Evolutionary conservation across 2,888 invertebrate species (phyloP), one percentile per base, ranked within the genome.

Genomic region (Andrena hattorfiana): DNA sequence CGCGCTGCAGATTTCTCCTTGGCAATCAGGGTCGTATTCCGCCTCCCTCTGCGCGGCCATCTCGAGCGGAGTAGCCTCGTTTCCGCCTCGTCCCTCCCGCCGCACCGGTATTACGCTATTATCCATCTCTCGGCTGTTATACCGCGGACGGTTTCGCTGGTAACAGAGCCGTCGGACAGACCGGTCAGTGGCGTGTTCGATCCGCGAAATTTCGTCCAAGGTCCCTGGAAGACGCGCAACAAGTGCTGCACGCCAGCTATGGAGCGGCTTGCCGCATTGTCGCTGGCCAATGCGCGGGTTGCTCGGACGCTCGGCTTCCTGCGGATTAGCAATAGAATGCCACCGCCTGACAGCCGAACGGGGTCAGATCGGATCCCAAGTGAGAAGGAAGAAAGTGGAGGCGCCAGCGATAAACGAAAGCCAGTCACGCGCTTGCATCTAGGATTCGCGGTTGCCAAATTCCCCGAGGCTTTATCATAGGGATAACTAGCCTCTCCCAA

Each of bases 1-100:
- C 89, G 81, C 77, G 78, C 60, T 75, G 78, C 86, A 86, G 88
- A 89, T 89, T 89, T 89, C 89, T 89, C 89, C 89, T 89, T 89
- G 89, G 86, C 88, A 89, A 89, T 89, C 89, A 89, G 88, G 88
- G 81, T 88, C 89, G 86, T 89, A 86, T 87, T 87, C 85, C 87
- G 76, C 74, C 87, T 89, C 85, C 89, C 83, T 81, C 85, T 80
- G 82, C 83, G 71, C 60, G 73, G 69, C 85, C 81, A 87, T 87
- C 87, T 87, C 87, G 79, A 77, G 66, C 82, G 84, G 64, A 81
- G 80, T 84, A 86, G 89, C 85, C 88, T 86, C 85, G 84, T 89
- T 89, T 90, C 90, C 88, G 87, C 81, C 81, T 83, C 77, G 77
- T 83, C 78, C 81, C 87, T 84, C 88, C 82, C 83, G 66, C 85